phyloP scores from a whole-genome alignment of 2,797 vertebrate species.

The Chloroceryle amazona region DNA sequence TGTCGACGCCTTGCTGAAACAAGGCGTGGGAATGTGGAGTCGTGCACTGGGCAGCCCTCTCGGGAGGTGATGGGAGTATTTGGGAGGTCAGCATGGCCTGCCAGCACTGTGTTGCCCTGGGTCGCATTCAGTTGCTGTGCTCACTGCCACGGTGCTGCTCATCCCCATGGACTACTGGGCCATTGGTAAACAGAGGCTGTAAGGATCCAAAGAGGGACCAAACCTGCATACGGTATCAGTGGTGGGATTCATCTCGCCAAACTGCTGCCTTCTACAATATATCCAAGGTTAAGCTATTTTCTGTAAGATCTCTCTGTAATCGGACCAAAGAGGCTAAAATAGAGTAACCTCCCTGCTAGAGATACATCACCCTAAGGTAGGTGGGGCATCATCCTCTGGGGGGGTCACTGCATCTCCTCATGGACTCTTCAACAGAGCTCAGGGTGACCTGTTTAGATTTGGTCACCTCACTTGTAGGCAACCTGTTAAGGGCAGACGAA shows the following conservation, averaged over 20 bases:
- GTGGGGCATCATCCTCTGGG: background rate
- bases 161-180: background rate
- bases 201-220: no score
- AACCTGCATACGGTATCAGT: accelerated
- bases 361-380: background rate
- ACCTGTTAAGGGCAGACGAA: background rate
- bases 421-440: background rate
- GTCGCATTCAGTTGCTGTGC: accelerated
- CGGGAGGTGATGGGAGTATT: background rate
- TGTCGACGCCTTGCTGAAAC: background rate
- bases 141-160: background rate
- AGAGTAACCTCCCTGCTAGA: accelerated
- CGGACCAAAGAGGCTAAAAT: background rate
- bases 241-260: background rate
- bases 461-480: background rate
- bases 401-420: background rate
- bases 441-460: background rate
- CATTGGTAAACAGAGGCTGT: background rate
- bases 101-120: background rate
- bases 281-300: background rate
- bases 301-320: background rate
- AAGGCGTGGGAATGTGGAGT: background rate
- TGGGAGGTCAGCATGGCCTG: background rate
- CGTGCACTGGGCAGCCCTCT: background rate
- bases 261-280: background rate